Percentiles rank a stretch among this genome's conserved stretches.
Conservation (phyloP, 2,888 invertebrate species). For the Plemyria rubiginata region DNA sequence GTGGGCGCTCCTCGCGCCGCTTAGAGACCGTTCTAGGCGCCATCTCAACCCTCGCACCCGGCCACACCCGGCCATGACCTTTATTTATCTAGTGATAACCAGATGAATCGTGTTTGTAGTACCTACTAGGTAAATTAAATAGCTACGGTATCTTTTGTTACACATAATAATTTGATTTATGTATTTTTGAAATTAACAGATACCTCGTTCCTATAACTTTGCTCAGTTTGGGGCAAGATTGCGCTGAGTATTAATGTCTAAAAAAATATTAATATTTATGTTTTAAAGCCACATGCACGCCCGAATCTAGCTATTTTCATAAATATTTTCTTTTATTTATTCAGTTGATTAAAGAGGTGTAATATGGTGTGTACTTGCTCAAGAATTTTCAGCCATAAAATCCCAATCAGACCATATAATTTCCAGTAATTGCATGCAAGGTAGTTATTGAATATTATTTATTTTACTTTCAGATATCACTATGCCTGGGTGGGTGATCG, state of each 20-base stretch:
- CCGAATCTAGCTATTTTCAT: too few species aligned
- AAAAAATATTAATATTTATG: too few species aligned
- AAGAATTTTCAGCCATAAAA: not conserved
- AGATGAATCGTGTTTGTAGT: slow-evolving; percentile 2
- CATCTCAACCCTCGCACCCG: slow-evolving; percentile 33
- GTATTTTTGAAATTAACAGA: too few species aligned
- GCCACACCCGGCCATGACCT: slow-evolving; percentile 24
- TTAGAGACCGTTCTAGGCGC: slow-evolving; percentile 47
- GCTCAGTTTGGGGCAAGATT: too few species aligned
- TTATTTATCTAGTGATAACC: slow-evolving; percentile 15
- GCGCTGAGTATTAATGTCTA: too few species aligned
- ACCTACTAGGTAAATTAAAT: not conserved
- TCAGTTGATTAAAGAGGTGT: not conserved
- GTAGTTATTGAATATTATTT: not conserved
- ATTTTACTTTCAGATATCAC: slow-evolving; percentile 25
- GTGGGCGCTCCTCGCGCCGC: slow-evolving; percentile 50
- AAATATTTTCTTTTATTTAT: not conserved
- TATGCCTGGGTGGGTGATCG: slow-evolving; percentile 56
- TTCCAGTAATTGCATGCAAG: not conserved
- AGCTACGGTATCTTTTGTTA: not conserved
- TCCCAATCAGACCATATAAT: not conserved
- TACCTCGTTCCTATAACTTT: too few species aligned
- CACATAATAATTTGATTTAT: not conserved
- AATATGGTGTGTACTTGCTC: not conserved
- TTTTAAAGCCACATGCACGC: too few species aligned